These are phyloP conservation scores for Paralvinella palmiformis DNA, from an alignment of 1,140 invertebrate species.

Conservation along the genomic window DNA sequence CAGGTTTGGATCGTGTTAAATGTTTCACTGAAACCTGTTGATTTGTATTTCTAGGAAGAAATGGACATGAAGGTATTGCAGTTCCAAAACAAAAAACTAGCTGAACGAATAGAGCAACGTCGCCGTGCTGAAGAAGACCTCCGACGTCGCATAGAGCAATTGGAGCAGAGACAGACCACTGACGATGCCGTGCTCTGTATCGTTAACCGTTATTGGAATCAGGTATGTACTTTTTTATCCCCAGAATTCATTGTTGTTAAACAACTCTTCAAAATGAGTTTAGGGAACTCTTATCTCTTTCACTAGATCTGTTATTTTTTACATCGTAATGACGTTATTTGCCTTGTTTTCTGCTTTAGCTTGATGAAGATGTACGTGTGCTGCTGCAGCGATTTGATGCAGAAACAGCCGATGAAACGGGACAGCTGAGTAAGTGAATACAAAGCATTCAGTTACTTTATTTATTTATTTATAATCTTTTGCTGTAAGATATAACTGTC, in stretches of 20 bases:
- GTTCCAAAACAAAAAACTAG: conserved; percentile 94
- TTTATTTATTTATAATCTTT: not conserved
- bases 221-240: conserved; percentile 31
- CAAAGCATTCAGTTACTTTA: too few species aligned
- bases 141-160: conserved; percentile 85
- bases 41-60: conserved; percentile 62
- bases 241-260: too few species aligned
- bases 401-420: conserved; percentile 91
- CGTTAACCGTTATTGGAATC: conserved; percentile 94
- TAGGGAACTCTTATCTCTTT: too few species aligned
- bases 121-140: conserved; percentile 84
- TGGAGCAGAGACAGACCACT: conserved; percentile 93
- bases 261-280: too few species aligned
- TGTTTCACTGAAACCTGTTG: not conserved
- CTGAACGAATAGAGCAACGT: conserved; percentile 79
- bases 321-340: too few species aligned
- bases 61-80: conserved; percentile 95
- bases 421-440: conserved; percentile 81
- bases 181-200: conserved; percentile 97
- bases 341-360: conserved; percentile 32
- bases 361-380: conserved; percentile 88
- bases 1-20: not conserved
- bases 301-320: too few species aligned
- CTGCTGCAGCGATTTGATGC: conserved; percentile 92
- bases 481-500: not conserved